A percentile compares a stretch with the other conserved stretches of the same genome.
phyloP scores from a whole-genome alignment of 2,113 vertebrate species.

The Puffinus mauretanicus region DNA sequence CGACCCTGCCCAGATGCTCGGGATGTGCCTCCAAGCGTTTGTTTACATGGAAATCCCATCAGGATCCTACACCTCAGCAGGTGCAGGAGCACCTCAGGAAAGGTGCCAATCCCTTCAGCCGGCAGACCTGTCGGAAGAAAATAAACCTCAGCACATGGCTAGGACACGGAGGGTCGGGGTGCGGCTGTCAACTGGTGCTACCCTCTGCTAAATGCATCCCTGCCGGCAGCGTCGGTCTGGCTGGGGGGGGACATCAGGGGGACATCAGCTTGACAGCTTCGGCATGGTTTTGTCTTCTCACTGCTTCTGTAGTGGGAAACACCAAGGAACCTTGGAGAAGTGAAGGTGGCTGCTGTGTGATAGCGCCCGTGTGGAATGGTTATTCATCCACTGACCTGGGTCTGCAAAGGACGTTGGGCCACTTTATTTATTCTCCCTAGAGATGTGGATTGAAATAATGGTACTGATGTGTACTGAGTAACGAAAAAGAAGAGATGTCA shows the following conservation, averaged over 20 bases:
- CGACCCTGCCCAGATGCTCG: background rate
- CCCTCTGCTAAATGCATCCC: background rate
- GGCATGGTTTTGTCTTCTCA: background rate
- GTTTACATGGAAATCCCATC: background rate
- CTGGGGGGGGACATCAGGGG: background rate
- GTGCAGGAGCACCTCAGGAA: background rate
- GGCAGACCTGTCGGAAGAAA: background rate
- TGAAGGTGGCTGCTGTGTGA: background rate
- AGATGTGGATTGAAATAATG: background rate
- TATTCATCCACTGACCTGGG: background rate
- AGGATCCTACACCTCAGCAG: background rate
- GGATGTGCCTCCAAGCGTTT: background rate
- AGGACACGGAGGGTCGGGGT: background rate
- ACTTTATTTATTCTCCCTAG: background rate
- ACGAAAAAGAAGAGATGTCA: background rate
- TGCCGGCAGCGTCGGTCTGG: rapidly evolving
- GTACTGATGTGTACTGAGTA: background rate
- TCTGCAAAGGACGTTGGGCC: background rate
- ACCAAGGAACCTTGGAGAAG: background rate
- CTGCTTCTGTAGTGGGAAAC: background rate
- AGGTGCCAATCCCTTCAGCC: background rate
- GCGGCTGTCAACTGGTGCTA: background rate
- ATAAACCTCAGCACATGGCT: background rate
- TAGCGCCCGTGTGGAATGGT: rapidly evolving
- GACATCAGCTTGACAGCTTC: background rate